phyloP scores from a whole-genome alignment of 2,888 invertebrate genomes.

The Eupithecia pulchellata region DNA sequence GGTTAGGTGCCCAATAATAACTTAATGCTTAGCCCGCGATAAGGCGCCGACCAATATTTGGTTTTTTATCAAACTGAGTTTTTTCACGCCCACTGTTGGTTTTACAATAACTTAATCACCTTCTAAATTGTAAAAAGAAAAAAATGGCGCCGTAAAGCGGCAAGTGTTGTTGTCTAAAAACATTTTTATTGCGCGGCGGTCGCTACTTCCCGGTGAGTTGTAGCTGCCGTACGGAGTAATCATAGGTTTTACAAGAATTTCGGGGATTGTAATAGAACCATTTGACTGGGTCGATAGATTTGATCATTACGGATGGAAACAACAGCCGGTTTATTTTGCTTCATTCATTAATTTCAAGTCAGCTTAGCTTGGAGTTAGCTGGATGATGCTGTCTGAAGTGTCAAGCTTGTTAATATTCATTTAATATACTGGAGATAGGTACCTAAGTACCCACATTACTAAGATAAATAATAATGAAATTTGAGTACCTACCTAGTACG shows the following conservation, averaged over 20 bases:
- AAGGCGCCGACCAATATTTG: slow-evolving; percentile 55
- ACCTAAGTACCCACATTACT: too few species aligned
- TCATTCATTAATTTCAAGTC: not conserved
- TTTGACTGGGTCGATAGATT: slow-evolving; percentile 11
- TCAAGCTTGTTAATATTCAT: too few species aligned
- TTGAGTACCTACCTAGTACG: too few species aligned
- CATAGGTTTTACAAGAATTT: slow-evolving; percentile 53
- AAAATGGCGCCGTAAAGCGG: slow-evolving; percentile 67
- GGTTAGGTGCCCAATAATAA: slow-evolving; percentile 40
- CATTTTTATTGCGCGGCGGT: slow-evolving; percentile 58
- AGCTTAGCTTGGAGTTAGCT: too few species aligned
- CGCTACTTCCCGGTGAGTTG: slow-evolving; percentile 53
- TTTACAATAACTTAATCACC: slow-evolving; percentile 77
- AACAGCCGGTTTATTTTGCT: not conserved
- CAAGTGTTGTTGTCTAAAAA: slow-evolving; percentile 55
- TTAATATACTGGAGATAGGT: too few species aligned
- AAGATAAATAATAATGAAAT: not conserved
- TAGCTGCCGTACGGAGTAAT: slow-evolving; percentile 56
- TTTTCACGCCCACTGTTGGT: slow-evolving; percentile 78
- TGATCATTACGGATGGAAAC: not conserved
- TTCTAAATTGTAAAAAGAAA: slow-evolving; percentile 57
- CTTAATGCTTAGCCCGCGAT: slow-evolving; percentile 43
- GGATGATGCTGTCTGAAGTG: too few species aligned
- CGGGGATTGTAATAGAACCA: slow-evolving; percentile 34
- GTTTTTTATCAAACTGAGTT: slow-evolving; percentile 53